Conservation (phyloP, 2,888 invertebrate genomes). For the Eucera pruinosa region DNA sequence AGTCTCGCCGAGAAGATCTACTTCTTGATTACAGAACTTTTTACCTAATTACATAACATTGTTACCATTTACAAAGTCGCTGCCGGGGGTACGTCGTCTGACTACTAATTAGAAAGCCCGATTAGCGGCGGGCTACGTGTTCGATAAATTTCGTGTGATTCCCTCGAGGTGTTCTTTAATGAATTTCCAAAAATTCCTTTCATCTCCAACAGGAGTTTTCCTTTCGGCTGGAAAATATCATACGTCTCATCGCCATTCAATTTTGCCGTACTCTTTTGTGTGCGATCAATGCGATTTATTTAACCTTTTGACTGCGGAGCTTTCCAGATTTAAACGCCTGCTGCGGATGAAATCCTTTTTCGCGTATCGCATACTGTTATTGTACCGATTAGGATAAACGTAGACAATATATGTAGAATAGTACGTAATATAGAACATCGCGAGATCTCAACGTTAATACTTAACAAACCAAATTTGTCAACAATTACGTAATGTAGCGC, state of each 20-base stretch:
- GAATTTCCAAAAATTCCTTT: conserved; percentile 22
- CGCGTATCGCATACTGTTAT: no score
- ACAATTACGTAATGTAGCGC: no score
- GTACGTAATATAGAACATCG: no score
- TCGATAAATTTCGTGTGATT: conserved; percentile 62
- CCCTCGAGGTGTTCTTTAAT: not conserved
- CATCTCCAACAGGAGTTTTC: conserved; percentile 5
- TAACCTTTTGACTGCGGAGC: no score
- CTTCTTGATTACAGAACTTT: conserved; percentile 84
- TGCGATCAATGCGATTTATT: conserved; percentile 16
- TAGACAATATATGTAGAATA: no score
- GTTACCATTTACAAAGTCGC: conserved; percentile 83
- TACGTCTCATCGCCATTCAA: not conserved
- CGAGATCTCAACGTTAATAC: no score
- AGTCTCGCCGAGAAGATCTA: conserved; percentile 79
- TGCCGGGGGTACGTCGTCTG: conserved; percentile 74
- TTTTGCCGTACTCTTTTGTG: not conserved
- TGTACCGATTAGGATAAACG: no score
- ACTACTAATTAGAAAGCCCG: conserved; percentile 81
- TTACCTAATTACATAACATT: conserved; percentile 84
- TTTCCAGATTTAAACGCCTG: no score
- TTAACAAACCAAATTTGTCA: no score
- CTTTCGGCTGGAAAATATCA: no score
- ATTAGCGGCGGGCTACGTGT: conserved; percentile 72
- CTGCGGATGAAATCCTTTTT: no score